Conservation (phyloP, 2,888 invertebrate species). For the Eristalinus aeneus region DNA sequence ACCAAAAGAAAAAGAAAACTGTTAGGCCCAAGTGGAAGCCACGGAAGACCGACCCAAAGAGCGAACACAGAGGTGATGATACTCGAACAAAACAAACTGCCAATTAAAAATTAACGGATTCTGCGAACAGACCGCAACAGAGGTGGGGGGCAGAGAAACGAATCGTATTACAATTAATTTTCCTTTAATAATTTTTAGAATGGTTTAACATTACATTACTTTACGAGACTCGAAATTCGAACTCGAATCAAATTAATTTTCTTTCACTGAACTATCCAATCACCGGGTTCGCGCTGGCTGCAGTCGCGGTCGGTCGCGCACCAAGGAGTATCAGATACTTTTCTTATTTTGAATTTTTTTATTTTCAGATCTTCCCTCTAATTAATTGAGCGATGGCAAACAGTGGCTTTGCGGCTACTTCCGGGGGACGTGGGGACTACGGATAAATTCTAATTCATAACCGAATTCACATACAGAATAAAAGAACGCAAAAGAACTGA, state of each 20-base stretch:
- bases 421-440: neutral
- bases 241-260: no score
- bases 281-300: neutral
- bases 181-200: neutral
- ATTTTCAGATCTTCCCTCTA: constrained; percentile 29
- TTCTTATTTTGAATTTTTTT: neutral
- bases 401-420: neutral
- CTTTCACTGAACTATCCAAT: constrained; percentile 45
- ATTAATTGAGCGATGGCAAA: constrained; percentile 37
- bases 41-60: constrained; percentile 12
- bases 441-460: neutral
- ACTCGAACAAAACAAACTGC: constrained; percentile 29
- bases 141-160: neutral
- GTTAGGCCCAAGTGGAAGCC: constrained; percentile 33
- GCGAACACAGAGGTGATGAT: neutral
- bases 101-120: constrained; percentile 53
- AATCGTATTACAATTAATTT: neutral
- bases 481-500: constrained; percentile 15
- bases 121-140: constrained; percentile 36
- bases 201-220: constrained; percentile 27
- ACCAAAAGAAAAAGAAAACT: constrained; percentile 8
- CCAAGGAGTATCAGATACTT: constrained; percentile 39
- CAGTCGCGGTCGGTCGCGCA: constrained; percentile 38
- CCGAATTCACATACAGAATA: neutral
- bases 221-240: neutral